These are phyloP conservation scores for Sceloporus undulatus DNA, from an alignment of 2,113 vertebrate species.

Conservation along the genomic window DNA sequence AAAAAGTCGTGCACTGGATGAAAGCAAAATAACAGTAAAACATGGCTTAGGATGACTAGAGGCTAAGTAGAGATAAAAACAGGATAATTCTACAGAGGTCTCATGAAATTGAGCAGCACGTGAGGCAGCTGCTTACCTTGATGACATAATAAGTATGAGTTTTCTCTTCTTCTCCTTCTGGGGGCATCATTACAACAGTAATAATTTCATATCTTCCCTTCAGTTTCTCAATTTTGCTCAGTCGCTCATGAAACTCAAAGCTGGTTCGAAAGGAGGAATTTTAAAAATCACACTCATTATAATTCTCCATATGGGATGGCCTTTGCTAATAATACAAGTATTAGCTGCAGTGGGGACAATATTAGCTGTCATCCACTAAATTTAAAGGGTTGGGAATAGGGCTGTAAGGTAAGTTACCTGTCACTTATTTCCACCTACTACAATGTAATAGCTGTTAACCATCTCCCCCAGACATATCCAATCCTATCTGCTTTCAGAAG, in stretches of 20 bases:
- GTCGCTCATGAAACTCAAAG: constrained; percentile 84
- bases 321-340: neutral
- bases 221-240: constrained; percentile 88
- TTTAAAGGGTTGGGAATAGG: neutral
- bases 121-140: constrained; percentile 79
- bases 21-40: neutral
- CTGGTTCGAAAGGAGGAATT: constrained; percentile 74
- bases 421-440: neutral
- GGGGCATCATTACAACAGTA: constrained; percentile 82
- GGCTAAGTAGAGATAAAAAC: neutral
- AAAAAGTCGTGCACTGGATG: neutral
- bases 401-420: neutral
- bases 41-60: neutral
- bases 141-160: constrained; percentile 88
- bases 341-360: neutral
- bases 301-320: neutral
- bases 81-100: neutral
- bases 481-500: no score
- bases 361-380: neutral
- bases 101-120: neutral
- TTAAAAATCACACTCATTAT: constrained; percentile 26
- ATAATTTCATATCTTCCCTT: constrained; percentile 89
- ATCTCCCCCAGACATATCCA: no score
- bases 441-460: neutral
- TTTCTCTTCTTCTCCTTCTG: constrained; percentile 89